Percentiles rank a stretch among this genome's conserved stretches.
Conservation (phyloP, 1,140 invertebrate species). For the Drosophila arawakana region DNA sequence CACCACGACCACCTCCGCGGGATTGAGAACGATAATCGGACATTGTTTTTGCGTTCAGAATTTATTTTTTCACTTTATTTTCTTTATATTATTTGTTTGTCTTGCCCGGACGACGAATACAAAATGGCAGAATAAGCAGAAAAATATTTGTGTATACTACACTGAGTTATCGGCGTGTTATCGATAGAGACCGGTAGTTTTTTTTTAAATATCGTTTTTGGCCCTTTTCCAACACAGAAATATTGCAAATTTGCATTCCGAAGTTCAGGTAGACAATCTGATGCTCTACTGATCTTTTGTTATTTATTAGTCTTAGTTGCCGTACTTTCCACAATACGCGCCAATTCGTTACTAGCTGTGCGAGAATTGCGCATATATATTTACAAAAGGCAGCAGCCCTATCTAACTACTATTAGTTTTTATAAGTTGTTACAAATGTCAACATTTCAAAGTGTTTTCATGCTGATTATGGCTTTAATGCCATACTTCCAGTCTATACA, state of each 20-base stretch:
- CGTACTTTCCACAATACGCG: background rate
- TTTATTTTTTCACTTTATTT: slow-evolving; percentile 10
- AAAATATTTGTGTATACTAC: slow-evolving; percentile 85
- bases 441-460: slow-evolving; percentile 10
- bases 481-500: slow-evolving; percentile 71
- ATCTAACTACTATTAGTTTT: slow-evolving; percentile 85
- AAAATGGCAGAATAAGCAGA: slow-evolving; percentile 52
- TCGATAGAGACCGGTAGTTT: slow-evolving; percentile 17
- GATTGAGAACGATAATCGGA: slow-evolving; percentile 83
- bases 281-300: slow-evolving; percentile 21
- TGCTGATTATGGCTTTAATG: background rate
- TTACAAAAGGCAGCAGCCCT: background rate
- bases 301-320: background rate
- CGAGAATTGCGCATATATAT: background rate
- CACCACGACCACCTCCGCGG: slow-evolving; percentile 68
- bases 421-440: slow-evolving; percentile 77
- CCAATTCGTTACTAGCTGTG: slow-evolving; percentile 2
- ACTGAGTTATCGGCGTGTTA: slow-evolving; percentile 26
- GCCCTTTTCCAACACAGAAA: slow-evolving; percentile 25
- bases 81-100: slow-evolving; percentile 26
- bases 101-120: slow-evolving; percentile 35
- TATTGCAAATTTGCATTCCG: slow-evolving; percentile 1
- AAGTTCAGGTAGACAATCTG: slow-evolving; percentile 8
- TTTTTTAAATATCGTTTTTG: slow-evolving; percentile 18
- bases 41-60: slow-evolving; percentile 49